These are phyloP conservation scores for Drosophila sproati DNA, from an alignment of 1,140 invertebrate genomes.

Conservation along the genomic window DNA sequence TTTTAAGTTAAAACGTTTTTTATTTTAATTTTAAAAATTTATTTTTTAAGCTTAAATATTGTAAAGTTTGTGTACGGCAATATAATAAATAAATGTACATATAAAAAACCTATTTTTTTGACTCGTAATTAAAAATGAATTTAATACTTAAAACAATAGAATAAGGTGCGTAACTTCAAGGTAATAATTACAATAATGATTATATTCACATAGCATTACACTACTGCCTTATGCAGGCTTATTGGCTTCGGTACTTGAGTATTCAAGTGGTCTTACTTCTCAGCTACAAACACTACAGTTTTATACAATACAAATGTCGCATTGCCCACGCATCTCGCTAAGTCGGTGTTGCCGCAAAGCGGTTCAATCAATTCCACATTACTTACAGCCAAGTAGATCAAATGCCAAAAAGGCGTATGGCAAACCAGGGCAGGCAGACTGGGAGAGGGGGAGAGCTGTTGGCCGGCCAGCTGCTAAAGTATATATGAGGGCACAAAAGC, in stretches of 20 bases:
- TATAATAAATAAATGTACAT: no score
- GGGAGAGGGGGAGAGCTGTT: slow-evolving; percentile 2
- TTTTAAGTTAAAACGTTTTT: no score
- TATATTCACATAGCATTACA: not conserved
- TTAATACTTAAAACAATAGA: no score
- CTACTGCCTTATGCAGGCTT: slow-evolving; percentile 6
- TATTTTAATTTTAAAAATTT: no score
- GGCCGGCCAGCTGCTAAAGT: slow-evolving; percentile 56
- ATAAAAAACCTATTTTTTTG: no score
- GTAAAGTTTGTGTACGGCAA: no score
- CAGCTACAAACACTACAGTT: slow-evolving; percentile 8
- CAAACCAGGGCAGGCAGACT: not conserved
- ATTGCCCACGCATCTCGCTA: slow-evolving; percentile 10
- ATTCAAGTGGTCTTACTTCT: slow-evolving; percentile 1
- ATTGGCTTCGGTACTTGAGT: slow-evolving; percentile 8
- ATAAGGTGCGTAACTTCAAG: no score
- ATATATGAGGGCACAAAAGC: slow-evolving; percentile 33
- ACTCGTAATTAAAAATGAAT: no score
- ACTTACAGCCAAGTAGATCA: slow-evolving; percentile 57
- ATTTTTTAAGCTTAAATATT: no score
- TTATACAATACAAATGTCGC: not conserved
- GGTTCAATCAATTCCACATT: slow-evolving; percentile 64
- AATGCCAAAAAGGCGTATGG: slow-evolving; percentile 25
- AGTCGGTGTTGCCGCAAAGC: slow-evolving; percentile 28
- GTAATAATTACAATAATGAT: not conserved